phyloP scores from a whole-genome alignment of 2,113 vertebrate genomes.

The Pachyramphus minor region DNA sequence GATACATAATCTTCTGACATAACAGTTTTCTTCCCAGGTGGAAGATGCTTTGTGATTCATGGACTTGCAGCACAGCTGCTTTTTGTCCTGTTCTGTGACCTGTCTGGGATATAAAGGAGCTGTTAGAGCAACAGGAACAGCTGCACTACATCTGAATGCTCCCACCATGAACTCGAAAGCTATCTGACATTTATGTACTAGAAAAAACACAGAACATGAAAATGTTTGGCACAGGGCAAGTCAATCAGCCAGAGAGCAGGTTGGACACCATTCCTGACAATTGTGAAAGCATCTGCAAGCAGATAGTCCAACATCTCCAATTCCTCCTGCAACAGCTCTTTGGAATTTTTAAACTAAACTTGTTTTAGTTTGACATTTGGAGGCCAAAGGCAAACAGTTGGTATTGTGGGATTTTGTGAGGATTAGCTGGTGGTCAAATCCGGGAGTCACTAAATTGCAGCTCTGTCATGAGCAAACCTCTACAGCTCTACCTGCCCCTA shows the following conservation, averaged over 20 bases:
- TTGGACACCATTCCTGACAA: background rate
- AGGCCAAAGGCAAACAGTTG: background rate
- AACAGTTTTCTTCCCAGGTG: background rate
- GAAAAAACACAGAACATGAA: background rate
- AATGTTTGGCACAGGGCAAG: background rate
- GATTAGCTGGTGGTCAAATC: background rate
- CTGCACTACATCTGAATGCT: background rate
- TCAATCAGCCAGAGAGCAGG: background rate
- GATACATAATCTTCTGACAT: background rate
- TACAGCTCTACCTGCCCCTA: background rate
- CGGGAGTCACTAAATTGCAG: background rate
- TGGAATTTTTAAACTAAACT: background rate
- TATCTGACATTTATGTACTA: background rate
- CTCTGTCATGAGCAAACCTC: background rate
- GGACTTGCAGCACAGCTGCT: background rate
- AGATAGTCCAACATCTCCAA: background rate
- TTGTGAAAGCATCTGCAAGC: background rate
- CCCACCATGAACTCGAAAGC: background rate
- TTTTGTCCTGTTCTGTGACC: background rate
- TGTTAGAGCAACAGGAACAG: conserved; percentile 1
- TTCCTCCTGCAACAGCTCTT: background rate
- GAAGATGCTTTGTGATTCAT: background rate
- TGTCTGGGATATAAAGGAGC: background rate
- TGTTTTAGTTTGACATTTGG: background rate
- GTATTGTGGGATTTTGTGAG: background rate